Percentiles rank a stretch among this genome's conserved stretches.
Evolutionary conservation across 1,140 invertebrate genomes (phyloP).

Genomic region (Zaprionus taronus): DNA sequence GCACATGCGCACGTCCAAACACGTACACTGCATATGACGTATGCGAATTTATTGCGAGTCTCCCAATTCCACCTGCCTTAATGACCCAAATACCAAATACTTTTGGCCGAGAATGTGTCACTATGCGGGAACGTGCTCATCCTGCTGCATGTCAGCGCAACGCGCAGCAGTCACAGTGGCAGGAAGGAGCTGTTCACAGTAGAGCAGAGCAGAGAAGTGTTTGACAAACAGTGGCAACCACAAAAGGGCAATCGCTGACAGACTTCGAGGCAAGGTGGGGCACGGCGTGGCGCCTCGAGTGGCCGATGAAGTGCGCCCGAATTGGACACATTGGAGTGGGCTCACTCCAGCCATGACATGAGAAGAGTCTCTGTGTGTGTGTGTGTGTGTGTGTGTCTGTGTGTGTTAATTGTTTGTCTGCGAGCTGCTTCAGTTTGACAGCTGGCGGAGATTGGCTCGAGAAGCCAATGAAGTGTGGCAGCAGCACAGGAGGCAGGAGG

Average conservation of each 20-base stretch:
- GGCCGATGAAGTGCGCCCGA: constrained; percentile 32
- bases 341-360: too few relatives aligned
- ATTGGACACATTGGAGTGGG: constrained; percentile 28
- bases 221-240: constrained; percentile 7
- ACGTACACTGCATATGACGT: background rate
- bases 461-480: background rate
- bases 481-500: background rate
- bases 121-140: constrained; percentile 13
- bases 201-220: background rate
- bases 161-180: background rate
- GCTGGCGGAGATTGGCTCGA: constrained; percentile 13
- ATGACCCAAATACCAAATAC: constrained; percentile 2
- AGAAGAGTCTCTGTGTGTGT: background rate
- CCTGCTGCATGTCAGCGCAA: background rate
- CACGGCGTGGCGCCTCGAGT: constrained; percentile 20
- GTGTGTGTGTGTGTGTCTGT: background rate
- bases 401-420: constrained; percentile 62
- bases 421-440: constrained; percentile 39
- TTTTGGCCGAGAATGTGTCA: background rate
- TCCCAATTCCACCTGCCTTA: background rate
- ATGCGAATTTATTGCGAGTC: background rate
- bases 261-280: constrained; percentile 8
- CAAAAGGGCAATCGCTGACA: constrained; percentile 46
- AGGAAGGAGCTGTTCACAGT: background rate
- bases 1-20: constrained; percentile 14